These are phyloP conservation scores for Maniola hyperantus DNA, from an alignment of 2,888 invertebrate species.

Conservation along the genomic window DNA sequence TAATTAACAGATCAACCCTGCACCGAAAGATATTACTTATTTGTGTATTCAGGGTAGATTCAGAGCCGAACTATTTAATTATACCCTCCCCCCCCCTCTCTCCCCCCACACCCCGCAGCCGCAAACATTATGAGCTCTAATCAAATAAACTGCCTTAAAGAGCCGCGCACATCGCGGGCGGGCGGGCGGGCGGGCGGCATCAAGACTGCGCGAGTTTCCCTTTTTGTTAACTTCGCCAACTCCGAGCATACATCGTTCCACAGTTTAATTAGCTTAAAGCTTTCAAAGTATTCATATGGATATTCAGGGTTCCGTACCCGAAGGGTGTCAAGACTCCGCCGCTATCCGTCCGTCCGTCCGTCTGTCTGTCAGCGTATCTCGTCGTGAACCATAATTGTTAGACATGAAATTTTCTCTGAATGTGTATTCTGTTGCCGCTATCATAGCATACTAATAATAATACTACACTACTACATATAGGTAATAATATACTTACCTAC, in stretches of 20 bases:
- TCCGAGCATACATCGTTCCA: not conserved
- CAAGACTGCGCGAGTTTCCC: not conserved
- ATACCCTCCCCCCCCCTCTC: slow-evolving; percentile 1
- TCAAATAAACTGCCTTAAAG: slow-evolving; percentile 41
- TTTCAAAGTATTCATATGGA: not conserved
- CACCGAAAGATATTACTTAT: slow-evolving; percentile 13
- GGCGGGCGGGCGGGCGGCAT: not conserved
- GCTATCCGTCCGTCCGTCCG: no score
- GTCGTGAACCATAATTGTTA: no score
- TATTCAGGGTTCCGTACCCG: no score
- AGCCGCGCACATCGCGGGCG: slow-evolving; percentile 9
- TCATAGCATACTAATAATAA: no score
- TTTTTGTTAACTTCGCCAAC: not conserved
- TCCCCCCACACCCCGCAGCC: slow-evolving; percentile 4
- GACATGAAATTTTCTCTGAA: no score
- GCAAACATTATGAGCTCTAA: slow-evolving; percentile 39
- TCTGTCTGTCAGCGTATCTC: no score
- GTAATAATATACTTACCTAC: no score
- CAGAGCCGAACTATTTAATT: slow-evolving; percentile 28
- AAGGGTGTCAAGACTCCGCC: no score
- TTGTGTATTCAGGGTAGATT: slow-evolving; percentile 16
- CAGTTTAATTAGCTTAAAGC: not conserved
- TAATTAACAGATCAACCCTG: slow-evolving; percentile 11
- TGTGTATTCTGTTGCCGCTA: no score
- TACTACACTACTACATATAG: no score